Conservation (phyloP, 2,797 vertebrate genomes). For the Channallabes apus region DNA sequence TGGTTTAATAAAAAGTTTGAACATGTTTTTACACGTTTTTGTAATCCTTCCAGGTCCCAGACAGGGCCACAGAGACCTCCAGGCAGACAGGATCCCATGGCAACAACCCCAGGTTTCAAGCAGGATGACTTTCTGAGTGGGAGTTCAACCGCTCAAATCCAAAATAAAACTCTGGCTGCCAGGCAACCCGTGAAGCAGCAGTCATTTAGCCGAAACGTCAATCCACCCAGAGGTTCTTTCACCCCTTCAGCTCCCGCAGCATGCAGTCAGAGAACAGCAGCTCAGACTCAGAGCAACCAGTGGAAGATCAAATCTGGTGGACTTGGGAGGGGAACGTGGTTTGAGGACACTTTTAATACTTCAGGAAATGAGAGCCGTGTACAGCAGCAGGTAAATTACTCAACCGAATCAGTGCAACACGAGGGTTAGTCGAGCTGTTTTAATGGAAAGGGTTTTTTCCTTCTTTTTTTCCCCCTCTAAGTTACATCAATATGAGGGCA, state of each 20-base stretch:
- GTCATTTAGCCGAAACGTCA: conserved; percentile 48
- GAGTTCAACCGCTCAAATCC: conserved; percentile 51
- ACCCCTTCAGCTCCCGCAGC: conserved; percentile 56
- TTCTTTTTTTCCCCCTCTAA: neutral
- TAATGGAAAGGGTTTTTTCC: neutral
- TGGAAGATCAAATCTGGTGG: conserved; percentile 63
- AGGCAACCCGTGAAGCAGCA: conserved; percentile 61
- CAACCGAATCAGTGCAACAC: neutral
- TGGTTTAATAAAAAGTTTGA: neutral
- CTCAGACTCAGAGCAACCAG: conserved; percentile 55
- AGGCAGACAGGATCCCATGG: conserved; percentile 53
- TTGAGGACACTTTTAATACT: conserved; percentile 40
- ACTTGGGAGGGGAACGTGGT: conserved; percentile 25
- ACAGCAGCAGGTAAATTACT: conserved; percentile 39
- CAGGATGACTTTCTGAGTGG: conserved; percentile 48
- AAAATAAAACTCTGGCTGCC: conserved; percentile 41
- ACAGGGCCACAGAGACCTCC: conserved; percentile 50
- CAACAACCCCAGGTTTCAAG: conserved; percentile 42
- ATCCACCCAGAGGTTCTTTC: conserved; percentile 49
- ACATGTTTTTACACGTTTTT: neutral
- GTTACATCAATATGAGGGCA: neutral
- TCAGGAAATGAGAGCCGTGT: conserved; percentile 2
- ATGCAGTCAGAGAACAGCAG: conserved; percentile 42
- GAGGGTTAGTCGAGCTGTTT: neutral
- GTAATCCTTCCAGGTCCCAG: conserved; percentile 57